Percentiles rank a stretch among this genome's conserved stretches.
Conservation (phyloP, 2,888 invertebrate genomes). For the Rhopalosiphum nymphaeae region DNA sequence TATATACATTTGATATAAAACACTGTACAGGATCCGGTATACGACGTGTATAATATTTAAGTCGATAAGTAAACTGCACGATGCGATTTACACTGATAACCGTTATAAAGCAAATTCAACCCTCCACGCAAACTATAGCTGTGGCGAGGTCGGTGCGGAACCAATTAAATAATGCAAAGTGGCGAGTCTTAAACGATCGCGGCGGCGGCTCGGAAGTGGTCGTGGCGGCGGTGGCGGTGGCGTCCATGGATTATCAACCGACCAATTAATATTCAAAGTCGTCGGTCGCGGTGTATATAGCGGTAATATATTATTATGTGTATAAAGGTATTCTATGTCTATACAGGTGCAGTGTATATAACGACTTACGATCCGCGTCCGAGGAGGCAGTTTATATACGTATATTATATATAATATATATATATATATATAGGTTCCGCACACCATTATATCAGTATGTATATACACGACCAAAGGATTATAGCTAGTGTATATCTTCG, state of each 20-base stretch:
- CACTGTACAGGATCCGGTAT: background rate
- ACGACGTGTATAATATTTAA: background rate
- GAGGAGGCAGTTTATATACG: background rate
- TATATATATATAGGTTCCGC: background rate
- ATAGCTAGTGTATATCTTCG: constrained; percentile 45
- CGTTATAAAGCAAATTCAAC: constrained; percentile 33
- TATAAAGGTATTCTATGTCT: background rate
- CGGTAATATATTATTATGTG: background rate
- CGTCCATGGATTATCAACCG: constrained; percentile 46
- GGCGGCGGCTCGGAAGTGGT: constrained; percentile 41
- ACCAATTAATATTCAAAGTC: constrained; percentile 64
- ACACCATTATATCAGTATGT: background rate
- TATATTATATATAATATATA: background rate
- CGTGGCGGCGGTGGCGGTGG: constrained; percentile 22
- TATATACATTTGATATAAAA: background rate
- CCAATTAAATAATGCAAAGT: constrained; percentile 65
- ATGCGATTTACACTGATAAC: constrained; percentile 39
- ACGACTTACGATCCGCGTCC: background rate
- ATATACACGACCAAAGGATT: constrained; percentile 36
- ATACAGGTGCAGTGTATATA: constrained; percentile 6
- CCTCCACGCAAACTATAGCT: background rate
- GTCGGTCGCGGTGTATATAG: background rate
- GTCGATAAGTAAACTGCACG: background rate
- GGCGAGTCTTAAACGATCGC: constrained; percentile 62
- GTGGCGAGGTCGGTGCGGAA: background rate